Evolutionary conservation across 2,888 invertebrate genomes (phyloP).

Genomic region (Dasysyrphus tricinctus): DNA sequence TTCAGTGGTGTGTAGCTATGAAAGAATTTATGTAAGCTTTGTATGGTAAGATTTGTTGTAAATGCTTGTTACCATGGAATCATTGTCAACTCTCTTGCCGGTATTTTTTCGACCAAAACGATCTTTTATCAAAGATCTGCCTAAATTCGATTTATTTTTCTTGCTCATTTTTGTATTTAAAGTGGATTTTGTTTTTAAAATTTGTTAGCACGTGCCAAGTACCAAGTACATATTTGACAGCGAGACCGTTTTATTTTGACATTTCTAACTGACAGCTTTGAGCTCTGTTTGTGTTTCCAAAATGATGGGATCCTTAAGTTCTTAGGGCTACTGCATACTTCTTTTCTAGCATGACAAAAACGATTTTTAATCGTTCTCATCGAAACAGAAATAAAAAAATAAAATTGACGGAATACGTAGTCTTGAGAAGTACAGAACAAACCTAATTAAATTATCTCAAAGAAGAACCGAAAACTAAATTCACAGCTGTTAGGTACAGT

Average conservation of each 20-base stretch:
- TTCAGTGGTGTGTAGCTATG: slow-evolving; percentile 91
- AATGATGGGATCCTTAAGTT: no score
- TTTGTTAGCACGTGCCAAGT: neutral
- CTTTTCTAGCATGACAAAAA: no score
- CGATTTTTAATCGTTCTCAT: no score
- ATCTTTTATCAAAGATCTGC: slow-evolving; percentile 90
- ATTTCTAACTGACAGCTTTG: neutral
- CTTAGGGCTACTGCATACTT: no score
- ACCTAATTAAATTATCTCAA: no score
- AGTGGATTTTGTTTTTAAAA: neutral
- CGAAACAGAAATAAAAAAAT: no score
- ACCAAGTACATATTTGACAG: neutral
- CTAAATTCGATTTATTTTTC: slow-evolving; percentile 87
- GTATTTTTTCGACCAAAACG: slow-evolving; percentile 87
- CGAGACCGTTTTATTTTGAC: neutral
- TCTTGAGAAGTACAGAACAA: no score
- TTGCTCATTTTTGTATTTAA: slow-evolving; percentile 87
- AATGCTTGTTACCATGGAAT: slow-evolving; percentile 87
- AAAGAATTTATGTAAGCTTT: slow-evolving; percentile 24
- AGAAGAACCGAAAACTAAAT: no score
- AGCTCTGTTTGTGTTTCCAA: slow-evolving; percentile 11
- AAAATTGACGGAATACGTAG: no score
- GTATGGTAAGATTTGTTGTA: slow-evolving; percentile 16
- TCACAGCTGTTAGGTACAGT: no score
- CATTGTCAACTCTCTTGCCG: slow-evolving; percentile 87